phyloP scores from a whole-genome alignment of 2,113 vertebrate genomes.

The Perca fluviatilis region DNA sequence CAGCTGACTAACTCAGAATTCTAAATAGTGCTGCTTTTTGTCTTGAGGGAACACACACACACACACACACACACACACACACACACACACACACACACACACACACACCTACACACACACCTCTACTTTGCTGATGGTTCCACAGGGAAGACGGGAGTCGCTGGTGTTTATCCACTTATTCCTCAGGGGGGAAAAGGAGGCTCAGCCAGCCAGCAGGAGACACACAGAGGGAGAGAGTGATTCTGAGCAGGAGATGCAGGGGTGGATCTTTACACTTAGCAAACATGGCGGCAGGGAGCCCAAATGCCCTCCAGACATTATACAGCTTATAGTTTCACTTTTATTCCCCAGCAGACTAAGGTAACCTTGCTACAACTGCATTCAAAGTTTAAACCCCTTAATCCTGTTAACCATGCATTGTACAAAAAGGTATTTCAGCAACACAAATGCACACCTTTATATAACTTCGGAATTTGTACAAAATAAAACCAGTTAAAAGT shows the following conservation, averaged over 20 bases:
- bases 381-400: constrained; percentile 26
- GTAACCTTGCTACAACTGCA: constrained; percentile 33
- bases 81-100: constrained; percentile 18
- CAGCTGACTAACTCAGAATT: constrained; percentile 71
- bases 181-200: constrained; percentile 32
- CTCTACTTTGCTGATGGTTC: constrained; percentile 50
- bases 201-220: constrained; percentile 53
- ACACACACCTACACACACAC: constrained; percentile 29
- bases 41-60: not conserved
- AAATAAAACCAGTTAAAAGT: not conserved
- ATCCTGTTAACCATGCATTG: constrained; percentile 28
- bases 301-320: constrained; percentile 23
- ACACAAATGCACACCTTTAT: not conserved
- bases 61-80: constrained; percentile 10
- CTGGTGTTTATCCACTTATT: constrained; percentile 61
- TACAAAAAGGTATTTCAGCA: not conserved
- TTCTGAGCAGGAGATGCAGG: constrained; percentile 31
- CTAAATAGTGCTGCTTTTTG: constrained; percentile 46
- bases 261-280: constrained; percentile 13
- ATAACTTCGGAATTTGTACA: not conserved
- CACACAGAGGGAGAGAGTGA: constrained; percentile 8
- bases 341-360: constrained; percentile 29
- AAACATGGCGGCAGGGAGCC: constrained; percentile 28
- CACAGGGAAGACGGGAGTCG: constrained; percentile 49
- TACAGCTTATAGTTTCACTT: constrained; percentile 35